Base-by-base conservation (phyloP, 2,797 vertebrate genomes). In the Chiroxiphia lanceolata region DNA sequence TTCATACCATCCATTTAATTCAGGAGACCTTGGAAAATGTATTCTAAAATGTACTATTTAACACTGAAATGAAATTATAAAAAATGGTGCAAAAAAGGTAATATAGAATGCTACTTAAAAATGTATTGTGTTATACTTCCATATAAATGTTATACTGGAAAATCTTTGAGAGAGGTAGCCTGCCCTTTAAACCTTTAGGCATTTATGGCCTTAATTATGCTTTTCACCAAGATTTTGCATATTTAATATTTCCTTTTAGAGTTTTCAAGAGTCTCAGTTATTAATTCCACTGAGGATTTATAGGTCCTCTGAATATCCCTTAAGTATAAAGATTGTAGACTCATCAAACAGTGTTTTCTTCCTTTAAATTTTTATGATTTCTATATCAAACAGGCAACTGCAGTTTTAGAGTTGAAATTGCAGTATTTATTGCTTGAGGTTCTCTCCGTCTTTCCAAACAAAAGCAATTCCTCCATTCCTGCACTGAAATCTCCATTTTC, bases 141-240 rank as follows among this genome's bases (percentile, higher is more conserved):
- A 79, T 65, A 31, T 80, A 72, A 94, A 88, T 91, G 83, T 83
- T 91, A 89, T 21, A 85, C 82, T 87, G 96, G 71, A 69, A 88
- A 94, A 96, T 90, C 89, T 96, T 40, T 50, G 63, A 79, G 87
- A 95, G 93, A 92, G 76, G 92, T 89, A 85, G 80, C 90, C 87
- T 97, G 94, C 94, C 93, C 97, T 97, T 97, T 97, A 94, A 95
- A 97, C 94, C 92, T 97, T 93, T 88, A 94, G 95, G 97, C 96
- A 95, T 89, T 96, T 93, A 96, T 96, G 90, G 50, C 86, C 89
- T 97, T 97, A 97, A 97, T 97, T 97, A 96, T 94, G 94, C 96
- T 97, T 97, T 98, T 98, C 95, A 95, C 97, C 95, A 97, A 97
- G 97, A 97, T 97, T 98, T 98, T 98, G 91, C 97, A 97, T 98